phyloP scores from a whole-genome alignment of 1,140 invertebrate species.

The Archegozetes longisetosus region DNA sequence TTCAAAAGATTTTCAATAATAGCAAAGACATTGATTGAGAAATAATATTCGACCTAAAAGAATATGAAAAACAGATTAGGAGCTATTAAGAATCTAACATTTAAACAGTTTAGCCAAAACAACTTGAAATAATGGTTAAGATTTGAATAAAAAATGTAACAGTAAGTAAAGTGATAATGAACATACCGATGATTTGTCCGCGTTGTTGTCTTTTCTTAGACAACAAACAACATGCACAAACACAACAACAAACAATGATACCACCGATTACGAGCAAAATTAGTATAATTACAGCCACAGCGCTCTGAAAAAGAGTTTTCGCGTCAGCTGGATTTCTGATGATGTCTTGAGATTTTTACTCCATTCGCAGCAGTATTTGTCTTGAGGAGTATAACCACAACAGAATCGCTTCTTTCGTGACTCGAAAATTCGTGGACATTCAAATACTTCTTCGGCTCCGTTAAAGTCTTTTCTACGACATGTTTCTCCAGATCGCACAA shows the following conservation, averaged over 20 bases:
- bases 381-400: background rate
- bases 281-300: background rate
- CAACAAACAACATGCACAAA: background rate
- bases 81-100: too few relatives aligned
- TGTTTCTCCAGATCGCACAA: background rate
- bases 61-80: too few relatives aligned
- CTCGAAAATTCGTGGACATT: background rate
- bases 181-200: background rate
- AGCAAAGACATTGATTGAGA: too few relatives aligned
- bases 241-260: background rate
- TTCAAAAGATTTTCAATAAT: too few relatives aligned
- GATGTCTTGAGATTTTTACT: background rate
- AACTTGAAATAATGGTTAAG: background rate
- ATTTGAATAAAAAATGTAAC: background rate
- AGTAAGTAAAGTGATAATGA: too few relatives aligned
- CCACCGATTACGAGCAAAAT: background rate
- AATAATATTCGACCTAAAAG: too few relatives aligned
- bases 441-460: background rate
- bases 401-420: background rate
- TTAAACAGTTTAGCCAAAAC: too few relatives aligned
- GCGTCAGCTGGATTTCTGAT: background rate
- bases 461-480: background rate
- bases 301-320: background rate
- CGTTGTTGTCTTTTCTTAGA: background rate
- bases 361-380: background rate